Base-by-base conservation (phyloP, 2,888 invertebrate genomes). In the Rhagium mordax region DNA sequence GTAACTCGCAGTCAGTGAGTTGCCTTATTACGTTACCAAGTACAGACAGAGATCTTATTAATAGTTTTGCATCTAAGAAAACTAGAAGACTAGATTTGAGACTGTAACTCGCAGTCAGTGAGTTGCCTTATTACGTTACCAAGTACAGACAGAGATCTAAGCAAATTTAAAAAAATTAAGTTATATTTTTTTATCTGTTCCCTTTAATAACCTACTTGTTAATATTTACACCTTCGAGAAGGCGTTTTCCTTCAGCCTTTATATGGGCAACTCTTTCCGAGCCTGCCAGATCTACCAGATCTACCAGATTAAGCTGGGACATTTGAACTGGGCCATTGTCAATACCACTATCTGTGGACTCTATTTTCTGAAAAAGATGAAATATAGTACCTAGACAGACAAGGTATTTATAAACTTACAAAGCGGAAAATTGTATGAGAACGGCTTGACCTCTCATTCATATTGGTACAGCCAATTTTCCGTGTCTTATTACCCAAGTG, bases 351-450 rank as follows among this genome's bases (percentile, higher is more conserved):
- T 69, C 72, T 60, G 74, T 76, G 5, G 77, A 71, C 65, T 74
- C 74, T 89, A 67, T 91, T 88, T 27, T 90, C 90, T 83, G 47
- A 48, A 75, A 79, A 21, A 51, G 51, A 48, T 15, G 68, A 29
- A 53, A 4, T 8, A 27, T 57, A 48, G 16, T 24, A n/a, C 59
- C 10, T 27, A n/a, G n/a, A n/a, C 13, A 70, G 21, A 10, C 5
- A 20, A 49, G 8, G 29, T 57, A 33, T 15, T 15, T n/a, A 51
- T 41, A n/a, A 51, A 90, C 93, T 92, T 89, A 95, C 95, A 85
- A 97, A 93, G 86, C 95, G 91, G 83, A 97, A 95, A 82, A 97
- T 96, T 0, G 96, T 93, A 86, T 98, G 97, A 8, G 96, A 96
- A 78, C 97, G 89, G 82, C 96, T 96, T 82, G 96, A 96, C 72